phyloP scores from a whole-genome alignment of 2,888 invertebrate species.

The Synergus japonicus region DNA sequence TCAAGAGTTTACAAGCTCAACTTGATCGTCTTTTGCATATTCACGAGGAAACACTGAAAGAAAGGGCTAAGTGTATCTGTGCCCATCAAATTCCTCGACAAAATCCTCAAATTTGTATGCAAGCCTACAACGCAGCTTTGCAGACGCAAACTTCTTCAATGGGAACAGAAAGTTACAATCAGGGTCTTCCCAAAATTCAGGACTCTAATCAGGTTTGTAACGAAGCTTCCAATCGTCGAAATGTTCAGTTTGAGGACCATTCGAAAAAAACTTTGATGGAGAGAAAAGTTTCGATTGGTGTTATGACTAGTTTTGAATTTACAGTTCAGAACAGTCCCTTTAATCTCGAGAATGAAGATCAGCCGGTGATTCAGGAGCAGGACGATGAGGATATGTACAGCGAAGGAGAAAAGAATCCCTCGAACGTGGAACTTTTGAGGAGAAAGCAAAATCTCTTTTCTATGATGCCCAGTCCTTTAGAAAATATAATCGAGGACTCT shows the following conservation, averaged over 20 bases:
- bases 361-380: constrained; percentile 26
- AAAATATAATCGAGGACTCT: constrained; percentile 74
- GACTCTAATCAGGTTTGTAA: constrained; percentile 21
- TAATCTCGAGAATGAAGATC: constrained; percentile 44
- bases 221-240: constrained; percentile 28
- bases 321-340: constrained; percentile 72
- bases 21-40: constrained; percentile 80
- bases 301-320: constrained; percentile 87
- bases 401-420: constrained; percentile 31
- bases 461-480: constrained; percentile 63
- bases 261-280: constrained; percentile 72
- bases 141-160: neutral
- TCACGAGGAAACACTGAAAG: constrained; percentile 65
- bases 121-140: constrained; percentile 43
- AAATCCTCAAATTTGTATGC: constrained; percentile 41
- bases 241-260: constrained; percentile 53
- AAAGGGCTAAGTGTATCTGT: constrained; percentile 52
- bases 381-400: constrained; percentile 35
- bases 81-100: neutral
- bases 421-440: constrained; percentile 49
- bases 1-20: constrained; percentile 82
- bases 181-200: neutral
- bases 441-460: constrained; percentile 64
- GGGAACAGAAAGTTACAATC: constrained; percentile 2
- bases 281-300: constrained; percentile 84